Base-by-base conservation (phyloP, 1,140 invertebrate genomes). In the Drosophila equinoxialis region DNA sequence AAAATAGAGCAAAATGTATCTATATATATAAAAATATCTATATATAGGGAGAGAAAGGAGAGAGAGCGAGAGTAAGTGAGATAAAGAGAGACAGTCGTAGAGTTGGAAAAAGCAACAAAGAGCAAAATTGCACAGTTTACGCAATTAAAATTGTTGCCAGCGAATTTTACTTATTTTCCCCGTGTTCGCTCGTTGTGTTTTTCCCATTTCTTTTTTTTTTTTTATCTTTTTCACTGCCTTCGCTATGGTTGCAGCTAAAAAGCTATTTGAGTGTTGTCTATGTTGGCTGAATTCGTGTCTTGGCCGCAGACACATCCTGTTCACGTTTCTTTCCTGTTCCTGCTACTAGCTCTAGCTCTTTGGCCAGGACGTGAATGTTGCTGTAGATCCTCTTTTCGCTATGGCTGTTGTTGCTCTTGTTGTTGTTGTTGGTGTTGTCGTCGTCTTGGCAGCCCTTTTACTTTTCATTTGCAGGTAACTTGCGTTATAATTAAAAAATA, bases 141-240 rank as follows among this genome's bases (percentile, higher is more conserved):
- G 83, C 83, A 86, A 86, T 86, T 86, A 86, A 86, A 86, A 86
- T 86, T 87, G 83, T 89, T 86, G 83, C 83, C 83, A 86, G 83
- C 83, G 76, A 83, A 79, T 86, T 86, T 79, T 68, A 63, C n/a
- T 61, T 57, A 37, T 37, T 35, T 42, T 41, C 57, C 23, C 26
- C 45, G 11, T 41, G 30, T 33, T 39, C 58, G 30, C 23, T 39
- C 58, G 61, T 51, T 48, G 33, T 71, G 39, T 51, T 26, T 26
- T 41, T 37, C 6, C 30, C 30, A 6, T 30, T 26, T 26, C 23
- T 4, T 26, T 42, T 14, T 14, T 23, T 57, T 1, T n/a, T 23
- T 51, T 20, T 13, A 13, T 10, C 11, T 13, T 51, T 17, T 51
- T 23, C 17, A 23, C 17, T 51, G 17, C 54, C 41, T 41, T n/a